Evolutionary conservation across 2,888 invertebrate species (phyloP).

Genomic region (Caenorhabditis imperialis): DNA sequence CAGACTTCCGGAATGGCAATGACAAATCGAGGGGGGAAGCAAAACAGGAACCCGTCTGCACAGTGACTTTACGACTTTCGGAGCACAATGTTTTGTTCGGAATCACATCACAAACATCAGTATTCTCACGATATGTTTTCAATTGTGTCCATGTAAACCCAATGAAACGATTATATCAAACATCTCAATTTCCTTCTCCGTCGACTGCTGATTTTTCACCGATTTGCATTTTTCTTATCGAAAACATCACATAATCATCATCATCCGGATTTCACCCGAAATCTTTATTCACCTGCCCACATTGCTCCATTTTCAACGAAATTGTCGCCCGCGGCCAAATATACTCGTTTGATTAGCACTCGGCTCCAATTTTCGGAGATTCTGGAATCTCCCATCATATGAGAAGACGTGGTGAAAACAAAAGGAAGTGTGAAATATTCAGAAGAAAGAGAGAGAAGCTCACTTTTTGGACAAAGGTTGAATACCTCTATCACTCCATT

Average conservation of each 20-base stretch:
- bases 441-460: too few relatives aligned
- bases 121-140: conserved; percentile 27
- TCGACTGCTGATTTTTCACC: neutral
- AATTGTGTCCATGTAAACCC: neutral
- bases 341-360: neutral
- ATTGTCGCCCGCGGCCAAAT: conserved; percentile 28
- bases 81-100: conserved; percentile 6
- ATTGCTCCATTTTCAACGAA: conserved; percentile 6
- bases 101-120: conserved; percentile 30
- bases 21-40: neutral
- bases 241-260: neutral
- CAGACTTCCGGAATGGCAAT: conserved; percentile 24
- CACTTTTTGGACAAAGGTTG: too few relatives aligned
- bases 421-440: too few relatives aligned
- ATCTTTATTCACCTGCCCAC: conserved; percentile 33
- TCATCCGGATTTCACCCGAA: conserved; percentile 6
- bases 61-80: too few relatives aligned
- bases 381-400: too few relatives aligned
- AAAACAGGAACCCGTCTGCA: conserved; percentile 23
- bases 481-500: too few relatives aligned
- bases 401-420: too few relatives aligned
- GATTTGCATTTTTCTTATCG: neutral
- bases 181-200: neutral
- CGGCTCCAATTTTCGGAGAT: too few relatives aligned
- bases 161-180: neutral